Percentiles rank a stretch among this genome's conserved stretches.
These are phyloP conservation scores for Falco naumanni DNA, from an alignment of 2,797 vertebrate species.

Conservation along the genomic window DNA sequence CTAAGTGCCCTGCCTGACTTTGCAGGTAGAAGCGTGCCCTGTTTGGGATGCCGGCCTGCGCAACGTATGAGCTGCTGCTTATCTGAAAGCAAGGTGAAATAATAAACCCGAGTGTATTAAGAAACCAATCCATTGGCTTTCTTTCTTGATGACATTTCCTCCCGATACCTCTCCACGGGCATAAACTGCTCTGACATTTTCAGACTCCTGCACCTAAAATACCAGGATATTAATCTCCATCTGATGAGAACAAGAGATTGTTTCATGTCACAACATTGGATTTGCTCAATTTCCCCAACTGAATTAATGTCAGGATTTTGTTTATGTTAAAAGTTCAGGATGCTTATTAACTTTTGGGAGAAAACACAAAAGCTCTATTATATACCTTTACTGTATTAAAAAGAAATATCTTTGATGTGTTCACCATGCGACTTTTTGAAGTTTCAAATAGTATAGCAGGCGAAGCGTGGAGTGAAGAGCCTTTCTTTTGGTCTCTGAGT, in stretches of 20 bases:
- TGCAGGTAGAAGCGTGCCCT: background rate
- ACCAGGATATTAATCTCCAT: background rate
- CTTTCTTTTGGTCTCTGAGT: conserved; percentile 18
- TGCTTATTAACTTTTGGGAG: conserved; percentile 72
- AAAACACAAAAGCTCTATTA: conserved; percentile 72
- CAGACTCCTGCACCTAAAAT: background rate
- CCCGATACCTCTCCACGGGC: background rate
- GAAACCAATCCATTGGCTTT: background rate
- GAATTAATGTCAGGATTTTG: conserved; percentile 59
- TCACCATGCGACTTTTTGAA: conserved; percentile 61
- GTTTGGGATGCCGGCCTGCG: background rate
- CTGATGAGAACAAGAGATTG: conserved; percentile 55
- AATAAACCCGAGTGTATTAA: background rate
- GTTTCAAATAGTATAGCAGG: conserved; percentile 57
- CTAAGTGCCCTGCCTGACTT: background rate
- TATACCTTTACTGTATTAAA: conserved; percentile 58
- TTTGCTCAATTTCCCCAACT: conserved; percentile 48
- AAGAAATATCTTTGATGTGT: conserved; percentile 66
- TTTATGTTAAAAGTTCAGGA: conserved; percentile 67
- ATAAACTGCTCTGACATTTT: background rate
- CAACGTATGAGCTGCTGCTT: background rate
- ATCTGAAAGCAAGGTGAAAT: background rate
- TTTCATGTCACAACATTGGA: conserved; percentile 53
- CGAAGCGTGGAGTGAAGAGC: conserved; percentile 36
- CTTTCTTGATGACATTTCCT: background rate